Conservation (phyloP, 92 coral and sea anemone species). For the Hydrozoanthus gracilis region DNA sequence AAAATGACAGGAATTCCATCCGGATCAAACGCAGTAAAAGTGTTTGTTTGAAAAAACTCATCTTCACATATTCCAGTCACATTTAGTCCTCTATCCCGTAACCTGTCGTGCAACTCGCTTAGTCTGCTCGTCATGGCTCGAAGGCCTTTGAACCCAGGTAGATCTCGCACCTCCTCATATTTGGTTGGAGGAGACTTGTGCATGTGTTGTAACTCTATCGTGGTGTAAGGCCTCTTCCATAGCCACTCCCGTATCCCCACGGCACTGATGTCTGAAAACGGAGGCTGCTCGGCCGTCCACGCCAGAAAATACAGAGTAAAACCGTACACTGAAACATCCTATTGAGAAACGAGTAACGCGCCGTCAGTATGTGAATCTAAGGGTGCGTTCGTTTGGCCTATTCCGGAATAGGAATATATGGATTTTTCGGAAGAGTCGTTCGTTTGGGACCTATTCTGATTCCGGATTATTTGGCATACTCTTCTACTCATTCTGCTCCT, state of each 20-base stretch:
- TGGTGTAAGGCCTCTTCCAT: constrained; percentile 62
- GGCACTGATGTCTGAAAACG: constrained; percentile 45
- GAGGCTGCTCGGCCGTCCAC: constrained; percentile 59
- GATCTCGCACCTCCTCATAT: neutral
- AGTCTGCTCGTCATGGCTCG: constrained; percentile 22
- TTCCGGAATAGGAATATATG: too few relatives aligned
- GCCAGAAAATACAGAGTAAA: constrained; percentile 60
- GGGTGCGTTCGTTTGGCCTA: too few relatives aligned
- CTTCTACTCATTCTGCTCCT: too few relatives aligned
- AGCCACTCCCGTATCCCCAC: constrained; percentile 63
- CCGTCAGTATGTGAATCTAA: neutral
- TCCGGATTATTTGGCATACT: too few relatives aligned
- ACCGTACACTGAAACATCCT: constrained; percentile 35
- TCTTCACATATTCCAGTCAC: constrained; percentile 22
- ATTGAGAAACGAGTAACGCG: neutral
- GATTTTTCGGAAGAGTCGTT: too few relatives aligned
- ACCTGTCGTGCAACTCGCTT: neutral
- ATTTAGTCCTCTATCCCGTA: neutral
- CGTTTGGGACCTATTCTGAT: too few relatives aligned
- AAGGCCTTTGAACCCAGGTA: constrained; percentile 37
- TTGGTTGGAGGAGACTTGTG: constrained; percentile 5
- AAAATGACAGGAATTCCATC: constrained; percentile 34
- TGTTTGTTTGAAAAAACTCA: constrained; percentile 12
- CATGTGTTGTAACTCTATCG: constrained; percentile 55
- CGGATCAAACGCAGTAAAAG: constrained; percentile 35